Base-by-base conservation (phyloP, 2,113 vertebrate species). In the Nyctereutes procyonoides region DNA sequence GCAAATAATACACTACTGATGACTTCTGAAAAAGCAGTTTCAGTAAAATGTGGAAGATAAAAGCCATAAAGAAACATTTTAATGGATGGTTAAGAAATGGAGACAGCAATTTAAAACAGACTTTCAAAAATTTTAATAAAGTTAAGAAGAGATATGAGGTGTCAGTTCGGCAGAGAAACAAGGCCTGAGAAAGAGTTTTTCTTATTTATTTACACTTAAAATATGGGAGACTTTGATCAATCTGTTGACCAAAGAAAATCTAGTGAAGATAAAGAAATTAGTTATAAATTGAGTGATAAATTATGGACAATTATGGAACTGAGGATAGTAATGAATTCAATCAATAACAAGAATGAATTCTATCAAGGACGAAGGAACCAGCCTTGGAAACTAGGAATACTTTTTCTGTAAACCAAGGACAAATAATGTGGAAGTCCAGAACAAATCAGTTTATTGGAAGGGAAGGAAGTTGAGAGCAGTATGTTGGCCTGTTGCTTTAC, bases 281-380 rank as follows among this genome's bases (percentile, higher is more conserved):
- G 51, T 84, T 60, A 65, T 9, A 83, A 87, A 88, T 53, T 86
- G 22, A 88, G 35, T 56, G 43, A 63, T 90, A 80, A 88, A 74
- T 84, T 84, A 62, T n/a, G 73, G 48, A 67, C 30, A 96, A 79
- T 65, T 73, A 83, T 58, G 43, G n/a, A 92, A 67, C 35, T n/a
- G 32, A 90, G 28, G 90, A 56, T 24, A 95, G 55, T 60, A 63
- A 88, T 77, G 28, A 73, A 85, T 65, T 81, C 43, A 48, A 58
- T 93, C 53, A 93, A 26, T 30, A 95, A 48, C 30, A 95, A 85
- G 12, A 86, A 95, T 86, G 24, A 53, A 91, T 73, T 96, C 55
- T 63, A 82, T 26, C 35, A 48, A 88, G 12, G 20, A 77, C 35
- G 83, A 71, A 86, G 10, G 12, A 32, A 73, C 15, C 83, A 58